Evolutionary conservation across 2,797 vertebrate genomes (phyloP).

Genomic region (Galagoides demidoff): DNA sequence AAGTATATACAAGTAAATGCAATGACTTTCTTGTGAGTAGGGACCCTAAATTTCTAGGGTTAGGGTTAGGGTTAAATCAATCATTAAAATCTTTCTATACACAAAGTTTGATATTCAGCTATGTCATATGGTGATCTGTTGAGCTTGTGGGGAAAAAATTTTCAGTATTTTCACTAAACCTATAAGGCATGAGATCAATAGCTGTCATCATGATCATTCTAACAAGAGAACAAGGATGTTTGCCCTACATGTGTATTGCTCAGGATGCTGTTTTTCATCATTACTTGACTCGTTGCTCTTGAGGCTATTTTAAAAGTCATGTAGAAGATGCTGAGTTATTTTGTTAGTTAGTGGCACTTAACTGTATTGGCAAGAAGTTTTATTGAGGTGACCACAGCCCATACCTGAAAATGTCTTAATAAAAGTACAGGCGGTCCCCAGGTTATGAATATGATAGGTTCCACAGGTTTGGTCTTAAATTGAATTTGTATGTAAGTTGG

Average conservation of each 20-base stretch:
- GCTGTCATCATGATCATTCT: not conserved
- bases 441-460: too few species aligned
- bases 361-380: not conserved
- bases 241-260: not conserved
- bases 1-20: not conserved
- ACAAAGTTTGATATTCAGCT: not conserved
- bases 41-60: not conserved
- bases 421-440: not conserved
- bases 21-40: not conserved
- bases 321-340: not conserved
- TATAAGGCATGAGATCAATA: not conserved
- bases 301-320: not conserved
- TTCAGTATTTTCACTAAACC: not conserved
- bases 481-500: too few species aligned
- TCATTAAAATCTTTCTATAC: not conserved
- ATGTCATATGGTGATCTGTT: not conserved
- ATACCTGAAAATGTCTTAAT: not conserved
- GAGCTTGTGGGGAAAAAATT: not conserved
- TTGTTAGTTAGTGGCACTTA: not conserved
- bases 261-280: not conserved
- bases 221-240: not conserved
- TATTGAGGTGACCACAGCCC: not conserved
- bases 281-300: not conserved
- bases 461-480: too few species aligned
- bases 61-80: not conserved